Base-by-base conservation (phyloP, 2,888 invertebrate genomes). In the Fragum sueziense region DNA sequence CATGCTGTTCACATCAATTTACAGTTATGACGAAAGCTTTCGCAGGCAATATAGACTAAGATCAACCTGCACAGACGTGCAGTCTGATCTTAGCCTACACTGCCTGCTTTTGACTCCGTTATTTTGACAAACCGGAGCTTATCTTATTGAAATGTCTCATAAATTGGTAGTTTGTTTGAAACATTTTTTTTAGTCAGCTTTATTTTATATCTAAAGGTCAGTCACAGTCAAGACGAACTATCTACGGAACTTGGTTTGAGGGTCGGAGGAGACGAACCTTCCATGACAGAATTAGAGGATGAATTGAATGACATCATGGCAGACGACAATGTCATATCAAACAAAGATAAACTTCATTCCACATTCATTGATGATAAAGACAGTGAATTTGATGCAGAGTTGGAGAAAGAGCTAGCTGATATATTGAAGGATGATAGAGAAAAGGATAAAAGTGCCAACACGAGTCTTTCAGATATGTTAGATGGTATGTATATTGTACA, bases 331-430 rank as follows among this genome's bases (percentile, higher is more conserved):
- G n/a, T n/a, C n/a, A n/a, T n/a, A n/a, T 14, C 70, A 27, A 20
- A 22, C 14, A 59, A 27, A 17, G 27, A 27, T 70, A 37, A 59
- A 25, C 37, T 51, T n/a, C 68, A 34, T 20, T 68, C 68, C 11
- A 29, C 29, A 14, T 20, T 25, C 17, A 17, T 47, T 6, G 51
- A 68, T 6, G 59, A 70, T 25, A 70, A 22, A 37, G 37, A 27
- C 9, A 57, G 41, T 22, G 41, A 59, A 37, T 27, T 41, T 57
- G 72, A 72, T 54, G 54, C n/a, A 34, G 54, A 86, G 51, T 65
- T 86, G n/a, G 85, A 86, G 57, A 76, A 54, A n/a, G 85, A 86
- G 59, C 79, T 86, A 14, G 72, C 80, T 33, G 74, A 73, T 29
- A 77, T 86, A 7, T 52, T 84, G 33, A 76, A 52, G 34, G 79